Conservation (phyloP, 2,888 invertebrate genomes). For the Ecliptopera silaceata region DNA sequence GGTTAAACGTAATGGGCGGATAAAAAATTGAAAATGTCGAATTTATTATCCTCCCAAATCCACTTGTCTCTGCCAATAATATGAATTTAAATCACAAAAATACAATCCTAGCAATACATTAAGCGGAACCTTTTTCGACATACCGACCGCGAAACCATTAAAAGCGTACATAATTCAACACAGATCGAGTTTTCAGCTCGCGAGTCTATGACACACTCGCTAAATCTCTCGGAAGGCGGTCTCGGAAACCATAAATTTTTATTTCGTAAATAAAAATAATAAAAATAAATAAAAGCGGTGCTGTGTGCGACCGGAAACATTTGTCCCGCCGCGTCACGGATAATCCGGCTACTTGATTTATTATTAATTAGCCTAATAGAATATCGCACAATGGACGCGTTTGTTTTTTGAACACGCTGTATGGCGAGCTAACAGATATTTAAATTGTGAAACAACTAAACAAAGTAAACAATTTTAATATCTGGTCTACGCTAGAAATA, state of each 20-base stretch:
- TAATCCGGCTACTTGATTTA: slow-evolving; percentile 78
- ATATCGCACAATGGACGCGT: slow-evolving; percentile 46
- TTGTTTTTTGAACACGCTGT: slow-evolving; percentile 47
- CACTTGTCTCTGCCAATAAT: slow-evolving; percentile 47
- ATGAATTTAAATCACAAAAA: slow-evolving; percentile 63
- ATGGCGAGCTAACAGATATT: too few species aligned
- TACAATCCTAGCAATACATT: slow-evolving; percentile 66
- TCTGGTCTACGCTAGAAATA: too few species aligned
- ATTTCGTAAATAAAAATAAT: slow-evolving; percentile 80
- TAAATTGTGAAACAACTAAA: too few species aligned
- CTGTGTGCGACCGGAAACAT: slow-evolving; percentile 75
- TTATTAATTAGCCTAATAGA: slow-evolving; percentile 77
- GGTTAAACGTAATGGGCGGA: slow-evolving; percentile 29
- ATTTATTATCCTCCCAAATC: slow-evolving; percentile 38
- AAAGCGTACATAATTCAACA: slow-evolving; percentile 75
- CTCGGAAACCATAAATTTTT: slow-evolving; percentile 75
- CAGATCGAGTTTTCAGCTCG: slow-evolving; percentile 70
- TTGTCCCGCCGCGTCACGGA: slow-evolving; percentile 74
- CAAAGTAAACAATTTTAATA: too few species aligned
- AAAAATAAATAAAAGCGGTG: slow-evolving; percentile 74
- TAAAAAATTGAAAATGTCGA: slow-evolving; percentile 29
- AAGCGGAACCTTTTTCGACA: slow-evolving; percentile 56
- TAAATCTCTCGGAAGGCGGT: slow-evolving; percentile 81
- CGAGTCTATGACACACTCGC: slow-evolving; percentile 78
- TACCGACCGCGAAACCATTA: slow-evolving; percentile 68